A percentile compares a stretch with the other conserved stretches of the same genome.
These are phyloP conservation scores for Drosophila quinaria DNA, from an alignment of 2,888 invertebrate genomes.

Conservation along the genomic window DNA sequence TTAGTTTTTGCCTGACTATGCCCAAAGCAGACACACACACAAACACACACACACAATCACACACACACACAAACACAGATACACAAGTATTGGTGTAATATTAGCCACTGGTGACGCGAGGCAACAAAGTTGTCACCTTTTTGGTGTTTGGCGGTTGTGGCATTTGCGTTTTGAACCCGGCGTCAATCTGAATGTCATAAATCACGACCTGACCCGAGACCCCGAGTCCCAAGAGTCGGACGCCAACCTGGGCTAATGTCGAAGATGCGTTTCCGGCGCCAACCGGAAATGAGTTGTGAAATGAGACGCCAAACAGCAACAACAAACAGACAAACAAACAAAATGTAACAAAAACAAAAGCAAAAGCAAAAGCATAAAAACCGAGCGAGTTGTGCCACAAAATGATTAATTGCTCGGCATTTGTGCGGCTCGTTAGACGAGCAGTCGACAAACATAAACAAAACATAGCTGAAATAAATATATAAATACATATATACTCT, in stretches of 20 bases:
- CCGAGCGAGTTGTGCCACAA: slow-evolving; percentile 24
- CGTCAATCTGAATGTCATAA: slow-evolving; percentile 66
- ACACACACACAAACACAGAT: not conserved
- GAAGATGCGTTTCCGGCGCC: slow-evolving; percentile 69
- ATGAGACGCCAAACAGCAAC: slow-evolving; percentile 51
- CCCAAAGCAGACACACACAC: slow-evolving; percentile 1
- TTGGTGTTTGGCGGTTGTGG: slow-evolving; percentile 48
- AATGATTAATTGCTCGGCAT: slow-evolving; percentile 64
- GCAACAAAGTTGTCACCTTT: slow-evolving; percentile 61
- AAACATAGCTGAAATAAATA: slow-evolving; percentile 12
- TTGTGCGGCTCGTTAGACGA: slow-evolving; percentile 65
- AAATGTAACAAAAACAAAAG: slow-evolving; percentile 1
- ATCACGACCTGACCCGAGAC: slow-evolving; percentile 37
- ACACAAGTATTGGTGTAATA: slow-evolving; percentile 12
- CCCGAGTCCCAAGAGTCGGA: slow-evolving; percentile 24
- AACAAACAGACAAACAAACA: slow-evolving; percentile 19
- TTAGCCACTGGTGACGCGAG: slow-evolving; percentile 34
- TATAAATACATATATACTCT: not conserved
- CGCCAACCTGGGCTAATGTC: slow-evolving; percentile 56
- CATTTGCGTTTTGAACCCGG: slow-evolving; percentile 37
- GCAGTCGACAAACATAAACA: slow-evolving; percentile 51
- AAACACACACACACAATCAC: not conserved
- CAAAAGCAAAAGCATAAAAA: slow-evolving; percentile 19
- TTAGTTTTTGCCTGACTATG: slow-evolving; percentile 43
- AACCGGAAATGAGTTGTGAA: slow-evolving; percentile 71